phyloP scores from a whole-genome alignment of 2,797 vertebrate species.

The Prionace glauca region DNA sequence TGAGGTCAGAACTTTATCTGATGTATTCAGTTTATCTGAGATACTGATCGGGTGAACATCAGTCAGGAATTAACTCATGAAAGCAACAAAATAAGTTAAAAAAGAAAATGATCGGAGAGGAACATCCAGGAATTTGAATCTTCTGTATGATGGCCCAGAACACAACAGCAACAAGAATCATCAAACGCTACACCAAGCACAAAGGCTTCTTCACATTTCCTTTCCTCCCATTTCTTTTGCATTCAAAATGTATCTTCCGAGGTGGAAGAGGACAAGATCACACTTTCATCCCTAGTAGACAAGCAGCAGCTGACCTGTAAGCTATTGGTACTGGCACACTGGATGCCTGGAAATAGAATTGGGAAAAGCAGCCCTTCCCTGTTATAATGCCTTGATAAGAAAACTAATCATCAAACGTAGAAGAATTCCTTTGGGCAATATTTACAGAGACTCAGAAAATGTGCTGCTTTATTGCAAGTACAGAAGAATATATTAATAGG shows the following conservation, averaged over 20 bases:
- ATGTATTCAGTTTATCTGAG: background rate
- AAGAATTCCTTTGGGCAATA: background rate
- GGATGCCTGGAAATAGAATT: background rate
- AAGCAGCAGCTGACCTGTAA: background rate
- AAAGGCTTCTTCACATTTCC: background rate
- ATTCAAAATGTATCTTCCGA: background rate
- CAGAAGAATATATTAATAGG: background rate
- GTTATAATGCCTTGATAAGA: background rate
- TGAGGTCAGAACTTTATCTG: background rate
- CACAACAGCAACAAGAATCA: background rate
- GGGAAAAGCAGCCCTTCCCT: no score
- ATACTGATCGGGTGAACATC: background rate
- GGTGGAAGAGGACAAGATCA: background rate
- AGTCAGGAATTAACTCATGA: background rate
- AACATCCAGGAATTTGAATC: background rate
- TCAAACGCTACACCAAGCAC: background rate
- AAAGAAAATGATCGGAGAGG: background rate
- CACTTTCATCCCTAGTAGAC: background rate
- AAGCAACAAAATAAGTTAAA: background rate
- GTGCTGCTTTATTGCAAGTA: background rate
- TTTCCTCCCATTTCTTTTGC: background rate
- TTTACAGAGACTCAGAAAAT: background rate
- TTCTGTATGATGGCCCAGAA: background rate
- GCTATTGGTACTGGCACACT: background rate
- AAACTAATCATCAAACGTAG: background rate